Evolutionary conservation across 2,113 vertebrate genomes (phyloP).

Genomic region (Bos javanicus): DNA sequence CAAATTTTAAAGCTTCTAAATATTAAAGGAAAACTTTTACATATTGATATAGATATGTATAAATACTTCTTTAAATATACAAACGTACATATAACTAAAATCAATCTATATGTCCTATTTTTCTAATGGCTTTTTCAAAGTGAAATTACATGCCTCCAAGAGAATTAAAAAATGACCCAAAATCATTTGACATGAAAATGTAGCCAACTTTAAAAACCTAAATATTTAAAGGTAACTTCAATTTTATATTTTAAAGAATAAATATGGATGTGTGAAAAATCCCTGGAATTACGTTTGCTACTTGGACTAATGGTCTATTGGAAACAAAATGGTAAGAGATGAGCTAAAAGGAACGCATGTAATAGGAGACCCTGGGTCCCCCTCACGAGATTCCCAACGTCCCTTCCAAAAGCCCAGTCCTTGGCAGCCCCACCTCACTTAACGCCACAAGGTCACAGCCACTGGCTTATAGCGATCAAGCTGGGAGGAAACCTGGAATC

Average conservation of each 20-base stretch:
- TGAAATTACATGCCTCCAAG: background rate
- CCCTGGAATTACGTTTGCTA: background rate
- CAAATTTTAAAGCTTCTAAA: background rate
- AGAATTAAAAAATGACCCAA: background rate
- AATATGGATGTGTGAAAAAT: background rate
- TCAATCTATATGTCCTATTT: background rate
- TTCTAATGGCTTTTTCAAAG: background rate
- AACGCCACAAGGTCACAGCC: background rate
- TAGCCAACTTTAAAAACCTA: background rate
- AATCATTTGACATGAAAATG: background rate
- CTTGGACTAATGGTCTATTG: background rate
- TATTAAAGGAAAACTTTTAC: background rate
- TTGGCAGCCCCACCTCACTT: background rate
- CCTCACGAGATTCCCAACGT: too few relatives aligned
- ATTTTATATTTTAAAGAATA: constrained; percentile 12
- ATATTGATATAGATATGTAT: background rate
- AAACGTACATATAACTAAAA: background rate
- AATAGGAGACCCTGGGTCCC: background rate
- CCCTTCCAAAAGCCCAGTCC: background rate
- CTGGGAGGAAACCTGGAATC: background rate
- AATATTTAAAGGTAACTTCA: constrained; percentile 1
- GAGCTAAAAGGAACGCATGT: background rate
- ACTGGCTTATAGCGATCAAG: background rate
- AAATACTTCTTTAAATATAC: background rate
- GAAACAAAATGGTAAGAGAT: background rate